Evolutionary conservation across 2,888 invertebrate genomes (phyloP).

Genomic region (Lampropteryx suffumata): DNA sequence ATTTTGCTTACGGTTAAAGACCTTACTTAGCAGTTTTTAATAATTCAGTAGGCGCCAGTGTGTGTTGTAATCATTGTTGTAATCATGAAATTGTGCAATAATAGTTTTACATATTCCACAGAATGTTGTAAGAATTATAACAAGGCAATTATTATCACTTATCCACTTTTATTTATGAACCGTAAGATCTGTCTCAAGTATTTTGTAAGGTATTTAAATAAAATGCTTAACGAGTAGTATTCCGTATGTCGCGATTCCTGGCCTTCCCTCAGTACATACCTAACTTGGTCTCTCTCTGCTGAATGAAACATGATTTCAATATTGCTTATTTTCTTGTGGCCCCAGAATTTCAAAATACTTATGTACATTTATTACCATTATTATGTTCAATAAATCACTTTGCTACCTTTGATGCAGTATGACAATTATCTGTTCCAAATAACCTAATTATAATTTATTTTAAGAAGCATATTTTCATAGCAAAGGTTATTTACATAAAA

Average conservation of each 20-base stretch:
- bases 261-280: constrained; percentile 1
- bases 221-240: no score
- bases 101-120: neutral
- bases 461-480: no score
- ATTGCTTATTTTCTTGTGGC: constrained; percentile 1
- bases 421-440: no score
- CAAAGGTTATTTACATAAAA: no score
- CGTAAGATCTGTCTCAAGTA: no score
- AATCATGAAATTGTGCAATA: neutral
- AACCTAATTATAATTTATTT: no score
- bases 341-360: neutral
- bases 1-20: constrained; percentile 6
- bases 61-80: neutral
- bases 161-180: no score
- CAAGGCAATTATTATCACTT: no score
- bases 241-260: neutral
- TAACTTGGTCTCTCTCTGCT: neutral
- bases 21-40: constrained; percentile 4
- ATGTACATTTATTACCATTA: no score
- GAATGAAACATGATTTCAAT: constrained; percentile 9
- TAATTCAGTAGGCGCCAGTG: constrained; percentile 5
- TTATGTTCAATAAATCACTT: no score
- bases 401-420: no score
- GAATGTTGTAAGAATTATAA: neutral
- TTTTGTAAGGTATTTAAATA: no score